These are phyloP conservation scores for Xylota sylvarum DNA, from an alignment of 2,888 invertebrate species.

Conservation along the genomic window DNA sequence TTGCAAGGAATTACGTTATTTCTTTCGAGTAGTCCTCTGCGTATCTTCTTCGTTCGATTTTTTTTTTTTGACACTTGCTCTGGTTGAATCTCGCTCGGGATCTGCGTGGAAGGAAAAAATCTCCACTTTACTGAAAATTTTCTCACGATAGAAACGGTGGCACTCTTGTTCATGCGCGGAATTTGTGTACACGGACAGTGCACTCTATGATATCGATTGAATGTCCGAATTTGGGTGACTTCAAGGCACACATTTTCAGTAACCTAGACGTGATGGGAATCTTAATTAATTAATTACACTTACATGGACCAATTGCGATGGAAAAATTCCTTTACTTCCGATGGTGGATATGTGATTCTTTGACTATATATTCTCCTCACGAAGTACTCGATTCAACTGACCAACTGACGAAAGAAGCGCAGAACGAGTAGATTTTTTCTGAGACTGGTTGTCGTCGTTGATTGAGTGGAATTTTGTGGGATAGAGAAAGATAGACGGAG, in stretches of 20 bases:
- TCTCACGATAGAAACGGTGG: constrained; percentile 53
- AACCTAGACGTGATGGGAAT: constrained; percentile 26
- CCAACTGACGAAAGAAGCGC: constrained; percentile 41
- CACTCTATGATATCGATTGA: constrained; percentile 58
- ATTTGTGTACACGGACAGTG: constrained; percentile 60
- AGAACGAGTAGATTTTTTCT: constrained; percentile 25
- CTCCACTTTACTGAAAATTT: constrained; percentile 62
- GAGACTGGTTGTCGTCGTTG: constrained; percentile 18
- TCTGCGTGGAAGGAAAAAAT: constrained; percentile 62
- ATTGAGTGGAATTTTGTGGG: constrained; percentile 43
- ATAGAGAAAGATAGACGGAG: constrained; percentile 21
- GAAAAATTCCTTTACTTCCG: constrained; percentile 12
- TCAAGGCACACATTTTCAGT: constrained; percentile 23
- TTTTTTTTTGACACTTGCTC: constrained; percentile 58
- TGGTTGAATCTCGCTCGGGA: constrained; percentile 49
- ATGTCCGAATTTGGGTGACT: constrained; percentile 24
- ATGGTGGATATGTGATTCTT: constrained; percentile 5
- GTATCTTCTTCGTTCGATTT: constrained; percentile 8
- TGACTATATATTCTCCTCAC: constrained; percentile 38
- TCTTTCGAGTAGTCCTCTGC: constrained; percentile 7
- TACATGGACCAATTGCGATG: constrained; percentile 49
- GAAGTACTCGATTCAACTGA: constrained; percentile 56
- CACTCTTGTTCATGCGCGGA: constrained; percentile 73
- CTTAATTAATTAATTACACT: constrained; percentile 55
- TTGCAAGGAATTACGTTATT: constrained; percentile 36